Evolutionary conservation across 2,888 invertebrate genomes (phyloP).

Genomic region (Stenotaenia linearis): DNA sequence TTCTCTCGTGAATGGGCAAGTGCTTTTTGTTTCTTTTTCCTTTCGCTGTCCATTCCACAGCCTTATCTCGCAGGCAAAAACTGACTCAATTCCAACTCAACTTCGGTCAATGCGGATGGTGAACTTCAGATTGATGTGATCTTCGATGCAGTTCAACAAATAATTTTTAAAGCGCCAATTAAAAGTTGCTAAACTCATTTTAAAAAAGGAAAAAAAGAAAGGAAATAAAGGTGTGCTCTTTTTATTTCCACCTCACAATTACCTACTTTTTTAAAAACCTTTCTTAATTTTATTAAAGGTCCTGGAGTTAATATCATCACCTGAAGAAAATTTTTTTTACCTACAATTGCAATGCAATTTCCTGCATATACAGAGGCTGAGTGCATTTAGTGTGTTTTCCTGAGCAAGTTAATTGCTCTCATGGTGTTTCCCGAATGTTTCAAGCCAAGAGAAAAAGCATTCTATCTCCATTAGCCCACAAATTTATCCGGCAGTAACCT

Average conservation of each 20-base stretch:
- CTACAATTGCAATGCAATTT: conserved; percentile 13
- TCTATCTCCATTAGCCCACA: background rate
- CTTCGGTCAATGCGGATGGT: conserved; percentile 1
- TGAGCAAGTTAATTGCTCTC: background rate
- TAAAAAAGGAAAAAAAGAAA: background rate
- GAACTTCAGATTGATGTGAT: background rate
- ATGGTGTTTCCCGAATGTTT: background rate
- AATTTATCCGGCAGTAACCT: background rate
- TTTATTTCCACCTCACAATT: background rate
- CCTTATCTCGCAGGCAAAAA: background rate
- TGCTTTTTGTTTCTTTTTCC: background rate
- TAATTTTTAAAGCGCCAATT: background rate
- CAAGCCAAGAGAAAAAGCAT: background rate
- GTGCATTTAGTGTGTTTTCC: conserved; percentile 19
- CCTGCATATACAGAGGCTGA: conserved; percentile 4
- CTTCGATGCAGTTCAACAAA: background rate
- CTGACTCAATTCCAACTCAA: background rate
- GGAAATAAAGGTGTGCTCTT: background rate
- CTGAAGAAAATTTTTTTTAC: background rate
- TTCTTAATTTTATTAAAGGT: background rate
- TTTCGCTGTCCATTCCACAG: background rate
- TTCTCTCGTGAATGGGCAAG: conserved; percentile 4
- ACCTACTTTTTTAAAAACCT: background rate
- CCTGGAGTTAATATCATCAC: background rate
- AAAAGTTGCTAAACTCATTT: background rate